Conservation (phyloP, 2,113 vertebrate species). For the Cottus gobio region DNA sequence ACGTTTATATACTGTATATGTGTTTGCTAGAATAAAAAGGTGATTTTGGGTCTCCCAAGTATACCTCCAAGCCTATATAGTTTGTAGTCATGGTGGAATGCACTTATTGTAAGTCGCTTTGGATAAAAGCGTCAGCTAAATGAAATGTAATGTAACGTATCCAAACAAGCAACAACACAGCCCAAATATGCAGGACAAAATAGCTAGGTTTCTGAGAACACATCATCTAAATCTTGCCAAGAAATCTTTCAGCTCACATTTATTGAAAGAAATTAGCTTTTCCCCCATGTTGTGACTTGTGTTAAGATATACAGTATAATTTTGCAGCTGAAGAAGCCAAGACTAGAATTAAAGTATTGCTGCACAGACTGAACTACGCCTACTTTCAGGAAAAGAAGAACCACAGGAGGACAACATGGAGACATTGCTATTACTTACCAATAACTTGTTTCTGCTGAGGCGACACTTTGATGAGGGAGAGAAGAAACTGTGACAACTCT, state of each 20-base stretch:
- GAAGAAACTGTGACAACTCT: not conserved
- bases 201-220: not conserved
- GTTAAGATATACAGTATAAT: not conserved
- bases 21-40: not conserved
- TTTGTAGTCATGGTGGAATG: too few relatives aligned
- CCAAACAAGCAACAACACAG: constrained; percentile 28
- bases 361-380: not conserved
- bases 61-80: not conserved
- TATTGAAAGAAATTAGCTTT: not conserved
- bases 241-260: not conserved
- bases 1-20: not conserved
- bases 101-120: too few relatives aligned
- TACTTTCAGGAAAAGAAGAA: not conserved
- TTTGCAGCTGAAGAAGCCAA: not conserved
- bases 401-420: not conserved
- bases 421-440: not conserved
- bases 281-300: not conserved
- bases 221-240: not conserved
- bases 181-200: constrained; percentile 28
- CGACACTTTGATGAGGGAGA: not conserved
- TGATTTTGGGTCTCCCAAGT: not conserved
- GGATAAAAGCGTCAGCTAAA: too few relatives aligned
- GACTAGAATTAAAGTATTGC: not conserved
- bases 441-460: not conserved
- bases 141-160: too few relatives aligned